These are phyloP conservation scores for Corythaeola cristata DNA, from an alignment of 2,113 vertebrate species.

Conservation along the genomic window DNA sequence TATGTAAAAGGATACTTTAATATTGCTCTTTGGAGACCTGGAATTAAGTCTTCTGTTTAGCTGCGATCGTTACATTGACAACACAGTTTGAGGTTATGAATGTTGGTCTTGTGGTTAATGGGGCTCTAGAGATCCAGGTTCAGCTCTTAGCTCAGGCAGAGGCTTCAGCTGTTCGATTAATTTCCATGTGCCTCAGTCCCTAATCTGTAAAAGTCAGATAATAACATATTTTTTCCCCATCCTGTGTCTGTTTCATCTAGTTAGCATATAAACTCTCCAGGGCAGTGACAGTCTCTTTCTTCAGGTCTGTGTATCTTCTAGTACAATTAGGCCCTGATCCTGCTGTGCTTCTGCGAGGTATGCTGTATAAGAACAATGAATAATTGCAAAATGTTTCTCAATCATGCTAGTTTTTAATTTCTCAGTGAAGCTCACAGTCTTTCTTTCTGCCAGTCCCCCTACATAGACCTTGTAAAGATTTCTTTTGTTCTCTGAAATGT, in stretches of 20 bases:
- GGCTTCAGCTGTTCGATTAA: not conserved
- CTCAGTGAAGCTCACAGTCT: not conserved
- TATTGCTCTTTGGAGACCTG: not conserved
- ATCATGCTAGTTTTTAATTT: not conserved
- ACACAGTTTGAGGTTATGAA: not conserved
- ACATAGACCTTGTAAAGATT: not conserved
- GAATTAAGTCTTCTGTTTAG: constrained; percentile 20
- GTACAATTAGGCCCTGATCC: not conserved
- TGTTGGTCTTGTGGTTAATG: not conserved
- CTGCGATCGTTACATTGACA: constrained; percentile 1
- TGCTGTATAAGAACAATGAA: not conserved
- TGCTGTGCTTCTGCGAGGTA: not conserved
- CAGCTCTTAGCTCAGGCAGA: not conserved
- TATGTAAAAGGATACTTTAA: not conserved
- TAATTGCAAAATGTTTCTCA: not conserved
- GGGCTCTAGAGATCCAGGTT: constrained; percentile 2
- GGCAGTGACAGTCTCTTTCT: not conserved
- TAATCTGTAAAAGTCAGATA: not conserved
- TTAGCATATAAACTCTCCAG: not conserved
- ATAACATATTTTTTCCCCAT: not conserved
- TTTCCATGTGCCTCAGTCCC: not conserved
- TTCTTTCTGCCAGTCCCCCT: not conserved
- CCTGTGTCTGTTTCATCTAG: not conserved
- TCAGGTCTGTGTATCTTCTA: not conserved
- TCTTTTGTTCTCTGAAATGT: not conserved